phyloP scores from a whole-genome alignment of 2,113 vertebrate genomes.

The Pangasianodon hypophthalmus region DNA sequence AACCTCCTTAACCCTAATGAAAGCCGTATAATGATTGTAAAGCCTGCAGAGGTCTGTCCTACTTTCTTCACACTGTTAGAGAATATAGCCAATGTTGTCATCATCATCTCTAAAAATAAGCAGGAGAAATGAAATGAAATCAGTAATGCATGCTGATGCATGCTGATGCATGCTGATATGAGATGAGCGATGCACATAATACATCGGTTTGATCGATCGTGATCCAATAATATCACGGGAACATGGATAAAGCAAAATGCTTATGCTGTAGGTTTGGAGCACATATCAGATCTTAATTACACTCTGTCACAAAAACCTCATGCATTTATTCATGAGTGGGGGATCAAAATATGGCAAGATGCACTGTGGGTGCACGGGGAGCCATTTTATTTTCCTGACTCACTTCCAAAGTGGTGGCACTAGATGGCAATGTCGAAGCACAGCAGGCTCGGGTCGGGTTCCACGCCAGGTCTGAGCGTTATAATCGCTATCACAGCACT shows the following conservation, averaged over 20 bases:
- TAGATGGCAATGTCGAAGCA: slow-evolving; percentile 73
- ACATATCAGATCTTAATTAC: slow-evolving; percentile 46
- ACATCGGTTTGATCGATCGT: slow-evolving; percentile 31
- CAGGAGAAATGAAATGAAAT: slow-evolving; percentile 8
- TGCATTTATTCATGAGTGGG: slow-evolving; percentile 43
- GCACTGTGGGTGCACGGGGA: too few species aligned
- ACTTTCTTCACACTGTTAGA: not conserved
- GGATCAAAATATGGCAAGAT: slow-evolving; percentile 16
- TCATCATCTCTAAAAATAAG: slow-evolving; percentile 21
- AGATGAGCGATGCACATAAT: slow-evolving; percentile 9
- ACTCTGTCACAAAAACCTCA: slow-evolving; percentile 23
- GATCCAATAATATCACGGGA: slow-evolving; percentile 33
- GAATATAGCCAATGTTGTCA: not conserved
- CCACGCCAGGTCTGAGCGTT: slow-evolving; percentile 37
- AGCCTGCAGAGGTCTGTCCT: not conserved
- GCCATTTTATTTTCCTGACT: slow-evolving; percentile 20
- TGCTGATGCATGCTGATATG: not conserved
- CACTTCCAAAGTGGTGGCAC: slow-evolving; percentile 45
- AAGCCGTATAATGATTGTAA: too few species aligned
- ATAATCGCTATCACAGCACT: slow-evolving; percentile 54
- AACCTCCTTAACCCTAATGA: not conserved
- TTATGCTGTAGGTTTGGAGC: slow-evolving; percentile 25
- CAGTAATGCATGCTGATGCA: not conserved
- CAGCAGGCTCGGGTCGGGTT: slow-evolving; percentile 17
- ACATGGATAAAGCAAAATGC: slow-evolving; percentile 32